phyloP scores from a whole-genome alignment of 64 coral and sea anemone species.

The Orbicella faveolata region DNA sequence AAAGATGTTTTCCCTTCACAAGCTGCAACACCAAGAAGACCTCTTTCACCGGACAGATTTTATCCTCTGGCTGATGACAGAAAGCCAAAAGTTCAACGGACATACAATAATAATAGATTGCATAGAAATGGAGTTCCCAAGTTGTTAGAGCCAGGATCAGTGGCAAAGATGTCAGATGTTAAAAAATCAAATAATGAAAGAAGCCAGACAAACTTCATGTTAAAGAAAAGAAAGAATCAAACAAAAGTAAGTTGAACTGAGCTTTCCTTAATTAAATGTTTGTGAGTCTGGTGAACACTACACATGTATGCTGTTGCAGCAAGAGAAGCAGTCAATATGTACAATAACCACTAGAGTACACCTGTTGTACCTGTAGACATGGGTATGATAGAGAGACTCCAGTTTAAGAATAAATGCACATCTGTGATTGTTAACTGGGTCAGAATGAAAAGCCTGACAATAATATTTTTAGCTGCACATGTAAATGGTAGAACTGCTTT shows the following conservation, averaged over 20 bases:
- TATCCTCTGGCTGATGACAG: background rate
- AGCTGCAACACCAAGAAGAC: constrained; percentile 33
- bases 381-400: too few species aligned
- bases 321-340: too few species aligned
- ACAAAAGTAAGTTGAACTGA: constrained; percentile 12
- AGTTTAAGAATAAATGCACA: too few species aligned
- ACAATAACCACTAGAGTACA: too few species aligned
- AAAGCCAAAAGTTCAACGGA: background rate
- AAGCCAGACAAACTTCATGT: background rate
- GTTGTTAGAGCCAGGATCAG: background rate
- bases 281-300: too few species aligned
- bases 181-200: background rate
- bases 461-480: too few species aligned
- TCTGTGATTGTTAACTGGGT: too few species aligned
- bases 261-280: too few species aligned
- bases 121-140: background rate
- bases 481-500: background rate
- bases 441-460: too few species aligned
- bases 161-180: background rate
- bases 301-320: too few species aligned
- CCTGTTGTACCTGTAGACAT: too few species aligned
- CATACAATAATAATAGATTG: background rate
- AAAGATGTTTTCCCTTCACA: constrained; percentile 19
- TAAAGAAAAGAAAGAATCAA: constrained; percentile 31
- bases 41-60: constrained; percentile 31